Conservation (phyloP, 2,113 vertebrate genomes). For the Myiopsitta monachus region DNA sequence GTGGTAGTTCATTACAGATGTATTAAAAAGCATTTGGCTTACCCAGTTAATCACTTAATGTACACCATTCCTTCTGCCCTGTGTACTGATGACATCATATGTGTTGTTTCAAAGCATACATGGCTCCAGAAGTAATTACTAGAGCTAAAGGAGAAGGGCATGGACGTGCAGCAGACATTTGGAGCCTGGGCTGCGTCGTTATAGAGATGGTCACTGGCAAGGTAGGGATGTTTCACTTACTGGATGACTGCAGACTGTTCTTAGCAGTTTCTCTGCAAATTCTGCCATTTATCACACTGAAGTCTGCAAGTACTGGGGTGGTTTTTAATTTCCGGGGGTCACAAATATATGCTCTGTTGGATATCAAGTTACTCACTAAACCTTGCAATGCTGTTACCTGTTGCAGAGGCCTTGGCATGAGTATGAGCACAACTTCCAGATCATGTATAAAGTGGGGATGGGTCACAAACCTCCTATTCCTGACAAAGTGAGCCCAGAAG, state of each 20-base stretch:
- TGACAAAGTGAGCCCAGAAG: conserved; percentile 94
- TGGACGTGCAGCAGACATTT: conserved; percentile 94
- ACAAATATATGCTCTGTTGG: neutral
- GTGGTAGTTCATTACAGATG: neutral
- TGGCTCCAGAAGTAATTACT: conserved; percentile 99
- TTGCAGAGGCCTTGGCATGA: conserved; percentile 96
- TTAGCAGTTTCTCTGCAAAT: neutral
- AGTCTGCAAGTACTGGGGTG: neutral
- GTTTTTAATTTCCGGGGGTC: neutral
- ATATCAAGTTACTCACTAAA: neutral
- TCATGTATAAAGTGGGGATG: conserved; percentile 99
- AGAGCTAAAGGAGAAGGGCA: conserved; percentile 98
- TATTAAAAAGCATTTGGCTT: neutral
- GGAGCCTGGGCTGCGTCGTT: conserved; percentile 97
- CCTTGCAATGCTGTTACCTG: neutral
- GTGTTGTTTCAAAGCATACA: conserved; percentile 84
- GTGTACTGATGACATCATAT: neutral
- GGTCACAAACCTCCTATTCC: conserved; percentile 97
- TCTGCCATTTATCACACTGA: neutral
- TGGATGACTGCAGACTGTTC: neutral
- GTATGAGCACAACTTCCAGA: conserved; percentile 99
- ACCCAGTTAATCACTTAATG: neutral
- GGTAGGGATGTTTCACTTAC: conserved; percentile 68
- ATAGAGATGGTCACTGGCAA: conserved; percentile 99
- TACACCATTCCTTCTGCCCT: neutral